Base-by-base conservation (phyloP, 2,113 vertebrate genomes). In the Centropus bengalensis region DNA sequence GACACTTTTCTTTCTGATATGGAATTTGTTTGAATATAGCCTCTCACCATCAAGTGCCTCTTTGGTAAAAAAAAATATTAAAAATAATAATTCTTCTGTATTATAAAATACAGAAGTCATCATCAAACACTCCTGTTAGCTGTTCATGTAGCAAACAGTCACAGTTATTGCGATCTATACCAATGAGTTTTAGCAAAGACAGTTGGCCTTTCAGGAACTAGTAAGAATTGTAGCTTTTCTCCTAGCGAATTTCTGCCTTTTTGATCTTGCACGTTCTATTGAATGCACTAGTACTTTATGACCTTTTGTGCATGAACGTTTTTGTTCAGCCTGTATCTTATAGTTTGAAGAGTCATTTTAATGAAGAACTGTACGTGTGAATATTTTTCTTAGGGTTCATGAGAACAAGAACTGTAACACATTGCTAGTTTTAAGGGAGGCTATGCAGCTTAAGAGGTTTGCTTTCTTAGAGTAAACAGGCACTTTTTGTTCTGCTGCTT, bases 401-500 rank as follows among this genome's bases (percentile, higher is more conserved):
- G 63, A 81, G 2, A 84, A 6, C n/a, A 63, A 71, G 47, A 58
- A 78, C 40, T 40, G 30, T 68, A 89, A 78, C 30, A 42, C 14
- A 30, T 64, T 38, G 54, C 24, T 73, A 49, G 40, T 51, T 93
- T 84, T 51, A 75, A 94, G 76, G 51, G 54, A 79, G 49, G 45
- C n/a, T 85, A 78, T 86, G 87, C 54, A 73, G 49, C 62, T 85
- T 82, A 68, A 84, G 58, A 40, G 82, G 40, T 87, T 96, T 92
- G 78, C 40, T 89, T 94, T 91, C 62, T 69, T 51, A 77, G 33
- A 91, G 81, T 79, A 94, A 95, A 86, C 45, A 89, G 24, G 12
- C 69, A 66, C 55, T 94, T 91, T 74, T 88, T n/a, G 62, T 89
- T 93, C 75, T 96, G 56, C 45, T 85, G 33, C 93, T 95, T 69